A percentile compares a stretch with the other conserved stretches of the same genome.
phyloP scores from a whole-genome alignment of 2,797 vertebrate species.

The Pangasius larnaudii region DNA sequence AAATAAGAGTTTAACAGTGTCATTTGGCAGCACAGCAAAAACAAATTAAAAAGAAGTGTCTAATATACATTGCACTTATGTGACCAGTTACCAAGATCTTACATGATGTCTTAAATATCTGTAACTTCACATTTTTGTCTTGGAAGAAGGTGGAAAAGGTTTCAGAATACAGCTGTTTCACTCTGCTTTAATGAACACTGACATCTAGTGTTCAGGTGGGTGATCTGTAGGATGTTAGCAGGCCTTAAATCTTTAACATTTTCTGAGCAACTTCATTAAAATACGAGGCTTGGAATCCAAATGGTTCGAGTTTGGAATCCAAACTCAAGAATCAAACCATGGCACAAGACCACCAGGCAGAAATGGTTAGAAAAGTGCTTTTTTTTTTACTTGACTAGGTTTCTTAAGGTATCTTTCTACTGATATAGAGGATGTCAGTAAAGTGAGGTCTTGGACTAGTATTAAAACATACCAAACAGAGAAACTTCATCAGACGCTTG shows the following conservation, averaged over 20 bases:
- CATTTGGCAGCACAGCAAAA: neutral
- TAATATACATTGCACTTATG: neutral
- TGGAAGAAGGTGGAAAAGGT: neutral
- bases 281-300: neutral
- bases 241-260: neutral
- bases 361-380: neutral
- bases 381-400: neutral
- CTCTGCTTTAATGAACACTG: constrained; percentile 38
- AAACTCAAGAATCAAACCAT: neutral
- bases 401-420: neutral
- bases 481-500: neutral
- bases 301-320: neutral
- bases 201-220: constrained; percentile 46
- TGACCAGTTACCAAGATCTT: neutral
- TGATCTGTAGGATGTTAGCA: constrained; percentile 16
- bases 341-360: neutral
- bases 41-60: neutral
- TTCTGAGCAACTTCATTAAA: neutral
- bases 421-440: neutral
- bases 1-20: neutral
- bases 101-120: neutral
- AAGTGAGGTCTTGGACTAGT: neutral
- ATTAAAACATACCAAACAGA: neutral
- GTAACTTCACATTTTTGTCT: neutral
- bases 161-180: neutral